phyloP scores from a whole-genome alignment of 2,797 vertebrate species.

The Trachops cirrhosus region DNA sequence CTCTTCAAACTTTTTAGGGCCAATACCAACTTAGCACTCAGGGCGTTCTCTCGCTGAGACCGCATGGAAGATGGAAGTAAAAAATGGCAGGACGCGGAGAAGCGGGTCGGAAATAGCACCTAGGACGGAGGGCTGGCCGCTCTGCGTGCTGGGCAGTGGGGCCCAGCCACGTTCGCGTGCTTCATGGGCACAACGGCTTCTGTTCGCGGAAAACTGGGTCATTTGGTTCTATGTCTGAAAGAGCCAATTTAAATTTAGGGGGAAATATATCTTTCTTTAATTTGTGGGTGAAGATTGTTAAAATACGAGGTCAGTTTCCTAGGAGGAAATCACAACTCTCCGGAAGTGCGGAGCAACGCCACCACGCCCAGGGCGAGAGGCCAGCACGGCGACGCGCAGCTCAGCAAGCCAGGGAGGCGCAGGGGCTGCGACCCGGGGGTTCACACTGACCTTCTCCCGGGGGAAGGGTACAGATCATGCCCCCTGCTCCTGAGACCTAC shows the following conservation, averaged over 20 bases:
- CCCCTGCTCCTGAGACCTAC: not conserved
- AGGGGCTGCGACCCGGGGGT: not conserved
- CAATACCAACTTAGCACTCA: not conserved
- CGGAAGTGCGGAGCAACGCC: not conserved
- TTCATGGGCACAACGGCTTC: not conserved
- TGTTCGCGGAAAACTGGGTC: not conserved
- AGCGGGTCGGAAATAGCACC: not conserved
- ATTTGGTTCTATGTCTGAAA: not conserved
- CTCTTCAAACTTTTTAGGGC: not conserved
- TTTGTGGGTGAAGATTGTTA: not conserved
- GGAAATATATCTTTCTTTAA: not conserved
- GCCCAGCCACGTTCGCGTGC: fast-evolving
- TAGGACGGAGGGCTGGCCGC: not conserved
- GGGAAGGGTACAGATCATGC: not conserved
- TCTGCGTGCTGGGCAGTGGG: too few species aligned
- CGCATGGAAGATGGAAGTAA: not conserved
- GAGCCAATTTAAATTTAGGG: constrained; percentile 14
- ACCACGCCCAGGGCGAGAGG: not conserved
- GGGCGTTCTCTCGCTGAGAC: not conserved
- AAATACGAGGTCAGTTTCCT: not conserved
- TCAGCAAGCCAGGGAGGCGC: not conserved
- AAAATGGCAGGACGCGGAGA: not conserved
- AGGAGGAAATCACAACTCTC: not conserved
- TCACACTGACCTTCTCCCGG: not conserved
- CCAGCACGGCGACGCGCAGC: not conserved